Base-by-base conservation (phyloP, 64 coral and sea anemone species). In the Porites australiensis region DNA sequence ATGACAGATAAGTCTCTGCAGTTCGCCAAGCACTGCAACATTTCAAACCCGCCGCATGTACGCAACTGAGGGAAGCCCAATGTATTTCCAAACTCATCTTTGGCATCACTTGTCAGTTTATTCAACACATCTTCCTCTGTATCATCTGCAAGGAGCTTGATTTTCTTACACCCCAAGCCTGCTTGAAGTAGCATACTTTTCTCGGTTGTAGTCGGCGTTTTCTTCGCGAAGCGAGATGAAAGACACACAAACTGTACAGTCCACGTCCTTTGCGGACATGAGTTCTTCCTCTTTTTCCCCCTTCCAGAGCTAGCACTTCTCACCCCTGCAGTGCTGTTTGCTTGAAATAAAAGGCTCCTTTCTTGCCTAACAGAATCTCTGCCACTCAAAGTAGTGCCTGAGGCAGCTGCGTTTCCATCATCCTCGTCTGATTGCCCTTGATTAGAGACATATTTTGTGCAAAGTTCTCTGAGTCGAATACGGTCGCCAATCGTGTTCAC, bases 221-320 rank as follows among this genome's bases (percentile, higher is more conserved):
- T 90, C 13, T 44, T 90, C 23, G 53, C 71, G 44, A 47, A 64
- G n/a, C 76, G 88, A 90, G 72, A 75, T 23, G 88, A 58, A 8
- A 90, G 72, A 77, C 88, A 90, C 2, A 90, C 88, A 80, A 90
- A 90, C 75, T 90, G 88, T 51, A 50, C 88, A 80, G 88, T 90
- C 88, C 88, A 90, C 50, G 88, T 76, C 74, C 88, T 61, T 89
- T 66, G 61, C 16, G 82, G 60, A 85, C 82, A 22, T 23, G 82
- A 85, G 82, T 85, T 70, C 45, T 86, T 86, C 45, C 83, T 47
- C 47, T 86, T 86, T 70, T 18, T 70, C 64, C 83, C 83, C 45
- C 65, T 49, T 86, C 83, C 83, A 60, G 37, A 86, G 83, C 83
- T 86, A 86, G 58, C 53, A 18, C 44, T 86, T 86, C 64, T 86